Base-by-base conservation (phyloP, 2,888 invertebrate genomes). In the Luperina testacea region DNA sequence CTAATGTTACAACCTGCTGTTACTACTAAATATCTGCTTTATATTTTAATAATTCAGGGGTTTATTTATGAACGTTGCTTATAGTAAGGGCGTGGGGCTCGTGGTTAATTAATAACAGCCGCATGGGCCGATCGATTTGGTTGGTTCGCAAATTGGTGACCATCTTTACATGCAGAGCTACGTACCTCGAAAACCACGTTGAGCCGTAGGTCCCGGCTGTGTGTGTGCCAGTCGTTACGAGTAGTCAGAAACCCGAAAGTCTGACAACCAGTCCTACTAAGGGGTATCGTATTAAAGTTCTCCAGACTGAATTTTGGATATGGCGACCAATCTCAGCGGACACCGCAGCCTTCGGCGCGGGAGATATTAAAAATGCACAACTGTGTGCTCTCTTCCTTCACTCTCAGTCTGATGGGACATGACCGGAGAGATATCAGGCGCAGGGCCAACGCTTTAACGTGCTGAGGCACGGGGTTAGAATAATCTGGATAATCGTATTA, bases 1-100 rank as follows among this genome's bases (percentile, higher is more conserved):
- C 65, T 74, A 84, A 67, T 57, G 24, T 68, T 73, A 85, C 85
- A 83, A 83, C 85, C 85, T 64, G 77, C 20, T 24, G 27, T 85
- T 59, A 77, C 63, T 67, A 63, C 42, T 57, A 75, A 69, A 48
- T 68, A 75, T 72, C 57, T 61, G 68, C 68, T 69, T 67, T 63
- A 11, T 38, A 72, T 51, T 70, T 63, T 32, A n/a, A 15, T 59
- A 45, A 13, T 24, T 65, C 13, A 38, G 20, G 24, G 38, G 6
- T 38, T 65, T 15, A 65, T 38, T 38, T 65, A 38, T 38, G 24
- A 65, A 65, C 13, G 8, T 65, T 38, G 24, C 20, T 64, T 64
- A 5, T 27, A 63, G 1, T 15, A 27, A 15, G 15, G 27, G 2
- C 27, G 15, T 57, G 13, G 27, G 59, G 13, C n/a, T 5, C 59